Percentiles rank a stretch among this genome's conserved stretches.
These are phyloP conservation scores for Apamea sordens DNA, from an alignment of 2,888 invertebrate species.

Conservation along the genomic window DNA sequence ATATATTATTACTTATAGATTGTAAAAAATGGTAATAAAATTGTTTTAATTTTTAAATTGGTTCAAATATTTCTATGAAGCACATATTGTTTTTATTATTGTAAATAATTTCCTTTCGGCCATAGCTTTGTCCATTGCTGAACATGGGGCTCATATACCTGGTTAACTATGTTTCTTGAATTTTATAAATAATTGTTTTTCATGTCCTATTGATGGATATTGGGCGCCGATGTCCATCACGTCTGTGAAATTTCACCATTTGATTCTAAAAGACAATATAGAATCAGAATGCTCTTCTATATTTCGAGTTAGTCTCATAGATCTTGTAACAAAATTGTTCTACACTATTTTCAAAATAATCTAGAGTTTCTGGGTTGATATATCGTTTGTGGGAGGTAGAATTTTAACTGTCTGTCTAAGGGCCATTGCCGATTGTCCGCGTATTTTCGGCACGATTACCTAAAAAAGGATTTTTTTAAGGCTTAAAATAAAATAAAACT, in stretches of 20 bases:
- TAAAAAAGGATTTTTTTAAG: not conserved
- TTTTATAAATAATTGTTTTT: not conserved
- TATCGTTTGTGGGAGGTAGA: not conserved
- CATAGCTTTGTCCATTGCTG: not conserved
- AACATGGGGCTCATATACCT: not conserved
- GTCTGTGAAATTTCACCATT: not conserved
- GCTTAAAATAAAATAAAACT: not conserved
- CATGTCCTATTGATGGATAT: not conserved
- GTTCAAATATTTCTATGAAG: not conserved
- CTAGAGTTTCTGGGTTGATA: not conserved
- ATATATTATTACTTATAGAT: conserved; percentile 14
- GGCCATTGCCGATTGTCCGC: not conserved
- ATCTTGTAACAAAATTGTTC: not conserved
- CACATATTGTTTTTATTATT: not conserved
- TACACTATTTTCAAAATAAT: not conserved
- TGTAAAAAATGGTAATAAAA: conserved; percentile 36
- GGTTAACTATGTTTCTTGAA: not conserved
- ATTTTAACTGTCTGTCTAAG: not conserved
- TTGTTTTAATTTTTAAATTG: conserved; percentile 7
- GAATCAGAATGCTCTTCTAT: not conserved
- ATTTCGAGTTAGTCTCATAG: not conserved
- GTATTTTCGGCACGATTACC: not conserved
- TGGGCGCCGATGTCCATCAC: not conserved
- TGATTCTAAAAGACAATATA: not conserved
- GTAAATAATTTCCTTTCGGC: not conserved